Evolutionary conservation across 2,888 invertebrate species (phyloP).

Genomic region (Drosophila mettleri): DNA sequence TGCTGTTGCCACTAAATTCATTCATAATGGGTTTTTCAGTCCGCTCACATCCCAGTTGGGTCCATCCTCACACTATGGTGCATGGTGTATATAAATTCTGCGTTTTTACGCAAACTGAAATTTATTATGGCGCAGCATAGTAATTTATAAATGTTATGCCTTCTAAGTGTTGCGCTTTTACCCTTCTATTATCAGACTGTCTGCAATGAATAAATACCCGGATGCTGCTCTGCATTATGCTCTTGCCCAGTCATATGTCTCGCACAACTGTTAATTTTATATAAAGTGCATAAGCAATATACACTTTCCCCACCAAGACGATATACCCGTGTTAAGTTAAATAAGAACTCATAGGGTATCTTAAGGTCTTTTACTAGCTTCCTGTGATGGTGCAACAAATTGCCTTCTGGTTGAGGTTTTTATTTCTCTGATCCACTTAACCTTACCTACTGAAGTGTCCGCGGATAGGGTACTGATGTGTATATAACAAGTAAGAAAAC

Average conservation of each 20-base stretch:
- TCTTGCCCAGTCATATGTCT: constrained; percentile 14
- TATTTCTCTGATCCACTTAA: constrained; percentile 60
- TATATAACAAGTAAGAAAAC: too few species aligned
- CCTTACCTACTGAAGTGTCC: constrained; percentile 36
- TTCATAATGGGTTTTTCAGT: constrained; percentile 79
- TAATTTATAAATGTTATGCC: constrained; percentile 81
- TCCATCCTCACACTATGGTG: constrained; percentile 8
- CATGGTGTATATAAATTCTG: constrained; percentile 76
- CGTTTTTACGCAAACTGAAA: constrained; percentile 80
- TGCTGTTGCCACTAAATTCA: constrained; percentile 73
- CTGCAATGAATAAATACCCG: constrained; percentile 29
- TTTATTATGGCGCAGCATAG: constrained; percentile 78
- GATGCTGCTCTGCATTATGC: constrained; percentile 9
- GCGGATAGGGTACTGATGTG: constrained; percentile 12
- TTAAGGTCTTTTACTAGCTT: neutral
- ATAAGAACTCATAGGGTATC: constrained; percentile 2
- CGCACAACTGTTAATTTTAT: constrained; percentile 62
- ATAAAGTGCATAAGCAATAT: constrained; percentile 12
- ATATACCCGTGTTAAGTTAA: too few species aligned
- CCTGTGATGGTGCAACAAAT: constrained; percentile 62
- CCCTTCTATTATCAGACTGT: constrained; percentile 24
- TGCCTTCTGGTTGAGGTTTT: constrained; percentile 60
- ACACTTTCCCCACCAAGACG: neutral
- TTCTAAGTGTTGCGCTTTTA: constrained; percentile 65
- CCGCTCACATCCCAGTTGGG: constrained; percentile 41